phyloP scores from a whole-genome alignment of 1,140 invertebrate genomes.

The Mya arenaria region DNA sequence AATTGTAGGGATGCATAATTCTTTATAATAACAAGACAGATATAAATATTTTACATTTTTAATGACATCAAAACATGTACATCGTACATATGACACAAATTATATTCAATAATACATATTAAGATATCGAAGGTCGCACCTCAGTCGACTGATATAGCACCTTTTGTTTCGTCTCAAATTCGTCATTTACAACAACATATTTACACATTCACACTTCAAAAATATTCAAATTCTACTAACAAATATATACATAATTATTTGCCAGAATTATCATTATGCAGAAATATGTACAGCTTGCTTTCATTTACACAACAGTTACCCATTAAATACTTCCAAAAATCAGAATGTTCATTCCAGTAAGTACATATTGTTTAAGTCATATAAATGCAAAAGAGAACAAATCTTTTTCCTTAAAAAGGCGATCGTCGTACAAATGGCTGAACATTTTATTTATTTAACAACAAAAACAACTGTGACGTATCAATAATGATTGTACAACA shows the following conservation, averaged over 20 bases:
- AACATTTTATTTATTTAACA: neutral
- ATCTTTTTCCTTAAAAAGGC: neutral
- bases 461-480: no score
- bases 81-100: slow-evolving; percentile 19
- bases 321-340: neutral
- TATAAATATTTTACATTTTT: slow-evolving; percentile 3
- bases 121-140: no score
- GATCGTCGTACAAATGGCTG: neutral
- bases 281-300: neutral
- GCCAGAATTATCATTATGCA: no score
- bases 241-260: slow-evolving; percentile 1
- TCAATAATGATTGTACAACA: no score
- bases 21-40: no score
- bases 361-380: no score
- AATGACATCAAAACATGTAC: slow-evolving; percentile 2
- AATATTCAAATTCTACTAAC: no score
- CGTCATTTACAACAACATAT: neutral
- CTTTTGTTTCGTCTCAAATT: neutral
- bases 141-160: neutral
- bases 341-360: neutral
- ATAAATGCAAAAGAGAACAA: no score
- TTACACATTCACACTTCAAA: slow-evolving; percentile 14
- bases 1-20: no score
- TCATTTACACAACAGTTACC: neutral
- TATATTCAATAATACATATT: neutral